Evolutionary conservation across 1,140 invertebrate species (phyloP).

Genomic region (Helicorthomorpha holstii): DNA sequence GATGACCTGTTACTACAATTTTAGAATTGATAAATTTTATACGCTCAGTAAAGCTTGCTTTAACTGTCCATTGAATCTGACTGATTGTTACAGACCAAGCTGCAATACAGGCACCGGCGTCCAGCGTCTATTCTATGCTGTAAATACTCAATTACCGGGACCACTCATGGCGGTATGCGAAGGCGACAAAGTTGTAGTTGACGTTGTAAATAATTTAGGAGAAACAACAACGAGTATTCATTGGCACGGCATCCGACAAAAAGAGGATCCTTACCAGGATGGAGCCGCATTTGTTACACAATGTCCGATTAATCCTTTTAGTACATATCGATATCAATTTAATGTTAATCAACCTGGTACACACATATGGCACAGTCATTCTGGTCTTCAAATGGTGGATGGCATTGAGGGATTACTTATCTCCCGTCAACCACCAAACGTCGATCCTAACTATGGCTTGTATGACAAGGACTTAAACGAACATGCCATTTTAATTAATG

Average conservation of each 20-base stretch:
- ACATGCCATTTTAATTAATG: slow-evolving; percentile 51
- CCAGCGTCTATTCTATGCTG: no score
- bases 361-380: slow-evolving; percentile 80
- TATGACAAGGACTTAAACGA: slow-evolving; percentile 66
- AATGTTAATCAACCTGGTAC: slow-evolving; percentile 50
- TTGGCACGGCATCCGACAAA: slow-evolving; percentile 70
- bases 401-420: slow-evolving; percentile 62
- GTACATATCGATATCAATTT: slow-evolving; percentile 70
- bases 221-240: slow-evolving; percentile 66
- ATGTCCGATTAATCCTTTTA: slow-evolving; percentile 67
- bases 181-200: slow-evolving; percentile 63
- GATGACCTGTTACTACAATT: no score
- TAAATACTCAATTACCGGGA: no score
- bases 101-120: no score
- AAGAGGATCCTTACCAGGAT: slow-evolving; percentile 67
- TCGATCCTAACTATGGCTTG: slow-evolving; percentile 43
- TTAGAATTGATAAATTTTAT: no score
- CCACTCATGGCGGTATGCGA: no score
- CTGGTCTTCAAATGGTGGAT: slow-evolving; percentile 60
- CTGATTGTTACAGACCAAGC: no score
- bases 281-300: slow-evolving; percentile 79
- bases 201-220: slow-evolving; percentile 62
- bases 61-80: no score
- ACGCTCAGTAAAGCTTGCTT: no score
- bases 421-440: slow-evolving; percentile 48